phyloP scores from a whole-genome alignment of 2,797 vertebrate genomes.

The Falco novaeseelandiae region DNA sequence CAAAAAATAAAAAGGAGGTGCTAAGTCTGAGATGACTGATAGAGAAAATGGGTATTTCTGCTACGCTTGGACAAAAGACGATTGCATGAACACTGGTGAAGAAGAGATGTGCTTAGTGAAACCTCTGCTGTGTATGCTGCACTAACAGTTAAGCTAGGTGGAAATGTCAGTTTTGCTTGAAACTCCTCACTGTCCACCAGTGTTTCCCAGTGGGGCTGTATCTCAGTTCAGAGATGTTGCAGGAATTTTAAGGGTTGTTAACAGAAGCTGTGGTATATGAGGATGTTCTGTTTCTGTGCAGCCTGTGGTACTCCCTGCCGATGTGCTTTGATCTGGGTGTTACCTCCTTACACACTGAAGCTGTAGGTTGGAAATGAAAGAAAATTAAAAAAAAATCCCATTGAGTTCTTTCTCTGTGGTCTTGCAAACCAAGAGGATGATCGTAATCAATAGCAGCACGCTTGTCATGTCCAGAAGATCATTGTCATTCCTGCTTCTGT shows the following conservation, averaged over 20 bases:
- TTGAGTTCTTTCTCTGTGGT: neutral
- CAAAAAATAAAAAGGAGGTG: neutral
- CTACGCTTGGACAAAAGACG: neutral
- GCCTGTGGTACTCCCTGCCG: neutral
- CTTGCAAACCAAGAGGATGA: neutral
- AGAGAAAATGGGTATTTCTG: neutral
- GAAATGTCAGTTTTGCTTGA: neutral
- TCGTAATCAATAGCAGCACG: neutral
- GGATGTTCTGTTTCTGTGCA: neutral
- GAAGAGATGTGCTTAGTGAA: neutral
- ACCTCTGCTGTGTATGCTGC: neutral
- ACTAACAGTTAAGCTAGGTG: neutral
- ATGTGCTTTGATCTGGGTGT: neutral
- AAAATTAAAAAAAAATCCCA: too few species aligned
- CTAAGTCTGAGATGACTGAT: neutral
- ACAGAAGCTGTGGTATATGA: neutral
- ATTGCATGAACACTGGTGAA: neutral
- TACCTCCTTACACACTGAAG: neutral
- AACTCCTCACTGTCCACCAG: neutral
- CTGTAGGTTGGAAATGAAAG: neutral
- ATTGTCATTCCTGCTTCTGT: neutral
- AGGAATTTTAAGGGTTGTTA: neutral
- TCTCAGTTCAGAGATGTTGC: neutral
- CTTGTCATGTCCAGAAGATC: neutral
- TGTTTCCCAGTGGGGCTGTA: neutral